Percentiles rank a stretch among this genome's conserved stretches.
Conservation (phyloP, 2,113 vertebrate species). For the Syrmaticus mikado region DNA sequence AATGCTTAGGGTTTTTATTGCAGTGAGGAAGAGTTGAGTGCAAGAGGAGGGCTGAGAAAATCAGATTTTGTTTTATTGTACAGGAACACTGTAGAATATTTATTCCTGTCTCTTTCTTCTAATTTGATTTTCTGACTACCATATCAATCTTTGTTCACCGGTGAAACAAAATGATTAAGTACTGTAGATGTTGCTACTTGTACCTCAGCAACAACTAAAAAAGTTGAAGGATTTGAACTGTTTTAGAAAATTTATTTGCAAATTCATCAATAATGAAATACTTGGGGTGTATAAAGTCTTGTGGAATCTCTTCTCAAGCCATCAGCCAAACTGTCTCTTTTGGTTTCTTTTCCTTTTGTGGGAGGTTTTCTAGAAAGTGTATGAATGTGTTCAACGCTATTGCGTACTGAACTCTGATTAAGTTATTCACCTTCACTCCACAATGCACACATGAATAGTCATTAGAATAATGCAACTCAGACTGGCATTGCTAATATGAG, state of each 20-base stretch:
- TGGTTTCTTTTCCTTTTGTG: neutral
- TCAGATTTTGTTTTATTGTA: slow-evolving; percentile 35
- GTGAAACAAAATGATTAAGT: slow-evolving; percentile 8
- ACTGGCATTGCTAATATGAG: neutral
- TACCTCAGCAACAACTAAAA: neutral
- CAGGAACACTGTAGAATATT: slow-evolving; percentile 26
- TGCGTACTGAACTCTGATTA: neutral
- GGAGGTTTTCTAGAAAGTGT: neutral
- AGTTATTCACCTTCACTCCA: neutral
- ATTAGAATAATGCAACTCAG: neutral
- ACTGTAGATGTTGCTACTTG: neutral
- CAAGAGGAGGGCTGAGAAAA: slow-evolving; percentile 2
- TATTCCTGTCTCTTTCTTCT: slow-evolving; percentile 26
- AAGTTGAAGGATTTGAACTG: neutral
- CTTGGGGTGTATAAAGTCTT: neutral
- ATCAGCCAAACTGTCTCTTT: neutral
- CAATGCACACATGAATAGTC: rapidly evolving
- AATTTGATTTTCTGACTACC: slow-evolving; percentile 23
- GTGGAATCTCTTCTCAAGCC: neutral
- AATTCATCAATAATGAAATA: neutral
- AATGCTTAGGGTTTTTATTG: neutral
- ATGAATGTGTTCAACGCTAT: neutral
- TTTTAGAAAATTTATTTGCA: neutral
- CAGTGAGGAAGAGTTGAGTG: neutral
- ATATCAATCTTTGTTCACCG: slow-evolving; percentile 20